phyloP scores from a whole-genome alignment of 2,797 vertebrate genomes.

The Gambusia yucatana region DNA sequence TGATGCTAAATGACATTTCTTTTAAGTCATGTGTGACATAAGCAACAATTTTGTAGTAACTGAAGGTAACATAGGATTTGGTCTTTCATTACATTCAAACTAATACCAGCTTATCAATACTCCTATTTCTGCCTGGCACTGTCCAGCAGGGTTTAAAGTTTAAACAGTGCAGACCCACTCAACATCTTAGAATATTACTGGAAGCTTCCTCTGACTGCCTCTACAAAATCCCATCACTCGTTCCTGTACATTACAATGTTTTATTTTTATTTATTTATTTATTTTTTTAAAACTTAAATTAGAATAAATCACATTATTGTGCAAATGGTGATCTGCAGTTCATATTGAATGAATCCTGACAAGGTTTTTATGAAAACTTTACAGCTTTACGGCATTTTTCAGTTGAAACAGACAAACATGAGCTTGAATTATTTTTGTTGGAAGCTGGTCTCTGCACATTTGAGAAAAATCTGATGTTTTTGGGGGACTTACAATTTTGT shows the following conservation, averaged over 20 bases:
- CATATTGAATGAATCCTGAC: not conserved
- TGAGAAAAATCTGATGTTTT: not conserved
- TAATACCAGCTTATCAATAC: not conserved
- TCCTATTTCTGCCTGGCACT: not conserved
- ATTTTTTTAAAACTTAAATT: not conserved
- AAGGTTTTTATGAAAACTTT: not conserved
- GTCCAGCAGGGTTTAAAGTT: not conserved
- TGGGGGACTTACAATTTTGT: not conserved
- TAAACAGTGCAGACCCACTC: not conserved
- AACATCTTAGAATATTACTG: not conserved
- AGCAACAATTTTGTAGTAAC: too few species aligned
- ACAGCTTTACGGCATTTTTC: not conserved
- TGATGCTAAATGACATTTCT: too few species aligned
- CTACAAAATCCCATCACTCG: conserved; percentile 19
- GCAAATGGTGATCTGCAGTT: not conserved
- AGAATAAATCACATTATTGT: conserved; percentile 11
- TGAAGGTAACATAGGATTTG: too few species aligned
- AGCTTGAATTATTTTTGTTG: not conserved
- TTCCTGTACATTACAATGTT: not conserved
- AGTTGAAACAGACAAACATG: not conserved
- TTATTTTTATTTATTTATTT: not conserved
- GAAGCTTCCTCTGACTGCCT: not conserved
- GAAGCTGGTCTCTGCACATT: not conserved
- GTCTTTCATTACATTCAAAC: not conserved
- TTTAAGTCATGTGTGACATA: too few species aligned